phyloP scores from a whole-genome alignment of 2,888 invertebrate genomes.

The Euspilapteryx auroguttella region DNA sequence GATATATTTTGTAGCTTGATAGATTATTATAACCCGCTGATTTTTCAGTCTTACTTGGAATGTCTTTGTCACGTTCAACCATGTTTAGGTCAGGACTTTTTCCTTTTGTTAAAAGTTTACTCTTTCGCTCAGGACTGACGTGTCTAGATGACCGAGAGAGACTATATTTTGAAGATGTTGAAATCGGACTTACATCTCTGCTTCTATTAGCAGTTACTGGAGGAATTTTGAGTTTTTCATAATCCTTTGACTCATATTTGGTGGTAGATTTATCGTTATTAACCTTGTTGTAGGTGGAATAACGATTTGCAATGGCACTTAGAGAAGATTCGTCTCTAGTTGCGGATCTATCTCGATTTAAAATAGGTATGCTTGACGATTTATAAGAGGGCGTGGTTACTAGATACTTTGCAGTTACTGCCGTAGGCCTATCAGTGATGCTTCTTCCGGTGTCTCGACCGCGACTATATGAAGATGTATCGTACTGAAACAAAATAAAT shows the following conservation, averaged over 20 bases:
- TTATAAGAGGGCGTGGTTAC: conserved; percentile 39
- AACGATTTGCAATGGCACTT: conserved; percentile 39
- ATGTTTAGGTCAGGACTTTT: conserved; percentile 62
- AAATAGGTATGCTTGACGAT: conserved; percentile 48
- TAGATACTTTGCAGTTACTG: conserved; percentile 47
- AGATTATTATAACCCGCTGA: conserved; percentile 50
- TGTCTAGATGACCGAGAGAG: conserved; percentile 42
- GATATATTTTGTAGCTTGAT: conserved; percentile 56
- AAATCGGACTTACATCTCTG: conserved; percentile 60
- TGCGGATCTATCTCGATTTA: conserved; percentile 26
- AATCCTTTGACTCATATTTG: conserved; percentile 30
- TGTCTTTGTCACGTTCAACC: conserved; percentile 53
- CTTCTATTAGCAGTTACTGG: conserved; percentile 33
- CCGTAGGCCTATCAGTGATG: conserved; percentile 31
- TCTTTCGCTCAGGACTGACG: conserved; percentile 49
- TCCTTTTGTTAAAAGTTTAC: conserved; percentile 32
- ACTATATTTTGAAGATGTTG: conserved; percentile 38
- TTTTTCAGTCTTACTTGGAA: conserved; percentile 60
- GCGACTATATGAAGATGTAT: conserved; percentile 36
- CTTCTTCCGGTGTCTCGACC: conserved; percentile 29
- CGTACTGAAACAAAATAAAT: conserved; percentile 57
- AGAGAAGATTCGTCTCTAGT: conserved; percentile 40
- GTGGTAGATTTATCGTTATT: too few relatives aligned
- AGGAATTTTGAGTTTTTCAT: conserved; percentile 41
- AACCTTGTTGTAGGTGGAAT: conserved; percentile 35